Evolutionary conservation across 2,888 invertebrate species (phyloP).

Genomic region (Nudaria mundana): DNA sequence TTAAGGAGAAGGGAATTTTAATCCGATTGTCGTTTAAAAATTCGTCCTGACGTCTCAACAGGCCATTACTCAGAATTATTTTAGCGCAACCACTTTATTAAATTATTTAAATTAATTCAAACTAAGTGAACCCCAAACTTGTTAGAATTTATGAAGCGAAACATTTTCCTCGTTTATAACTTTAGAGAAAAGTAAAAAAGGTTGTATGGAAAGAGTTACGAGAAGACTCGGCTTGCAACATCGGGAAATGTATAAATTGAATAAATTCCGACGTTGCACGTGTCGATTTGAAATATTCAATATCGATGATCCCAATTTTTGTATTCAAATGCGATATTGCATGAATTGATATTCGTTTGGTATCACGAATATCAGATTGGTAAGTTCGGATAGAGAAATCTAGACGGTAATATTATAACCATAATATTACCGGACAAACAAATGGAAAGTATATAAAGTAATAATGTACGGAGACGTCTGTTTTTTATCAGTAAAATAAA

Average conservation of each 20-base stretch:
- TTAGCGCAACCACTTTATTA: constrained; percentile 21
- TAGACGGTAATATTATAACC: too few relatives aligned
- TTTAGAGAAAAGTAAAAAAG: constrained; percentile 13
- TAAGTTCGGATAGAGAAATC: too few relatives aligned
- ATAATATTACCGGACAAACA: too few relatives aligned
- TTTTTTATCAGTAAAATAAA: too few relatives aligned
- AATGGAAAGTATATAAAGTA: too few relatives aligned
- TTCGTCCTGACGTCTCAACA: not conserved
- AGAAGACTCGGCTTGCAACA: too few relatives aligned
- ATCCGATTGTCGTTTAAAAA: too few relatives aligned
- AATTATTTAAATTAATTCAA: constrained; percentile 33
- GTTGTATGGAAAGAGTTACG: too few relatives aligned
- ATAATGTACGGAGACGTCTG: too few relatives aligned
- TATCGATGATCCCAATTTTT: constrained; percentile 6
- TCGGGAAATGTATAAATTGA: too few relatives aligned
- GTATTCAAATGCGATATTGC: not conserved
- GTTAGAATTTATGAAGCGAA: constrained; percentile 19
- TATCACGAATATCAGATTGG: not conserved
- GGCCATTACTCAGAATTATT: not conserved
- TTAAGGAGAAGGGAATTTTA: too few relatives aligned
- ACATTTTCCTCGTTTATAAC: constrained; percentile 16
- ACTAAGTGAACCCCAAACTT: constrained; percentile 17
- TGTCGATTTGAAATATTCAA: constrained; percentile 11
- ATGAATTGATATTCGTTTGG: constrained; percentile 2
- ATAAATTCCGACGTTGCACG: constrained; percentile 11